Evolutionary conservation across 2,888 invertebrate genomes (phyloP), one percentile per base, ranked within the genome.

Genomic region (Bombyx huttoni): DNA sequence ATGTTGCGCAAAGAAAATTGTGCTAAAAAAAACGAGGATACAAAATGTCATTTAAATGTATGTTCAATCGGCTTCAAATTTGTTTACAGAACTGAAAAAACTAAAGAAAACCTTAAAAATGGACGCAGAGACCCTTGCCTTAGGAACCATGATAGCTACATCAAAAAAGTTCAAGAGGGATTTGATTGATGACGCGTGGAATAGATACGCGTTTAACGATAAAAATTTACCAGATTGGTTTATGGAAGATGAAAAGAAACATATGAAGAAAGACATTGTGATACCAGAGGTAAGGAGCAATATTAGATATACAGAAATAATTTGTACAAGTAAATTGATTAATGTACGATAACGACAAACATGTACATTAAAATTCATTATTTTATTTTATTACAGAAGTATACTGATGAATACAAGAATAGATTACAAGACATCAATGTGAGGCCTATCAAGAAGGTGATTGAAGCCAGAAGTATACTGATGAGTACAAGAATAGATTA

Each of bases 171-270:
- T 94, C 12, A 95, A 95, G 67, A 91, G 98, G 45, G 98, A 99
- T 73, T 84, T 99, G 9, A 89, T 94, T 9, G 98, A 99, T 73
- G 93, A 91, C 50, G 97, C 94, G 0, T 99, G 97, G 95, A 97
- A 98, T 81, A 91, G 97, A 63, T 98, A 96, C 74, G 92, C 95
- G 3, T 97, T 96, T 73, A 96, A 97, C 70, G 99, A 99, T 75
- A 93, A 92, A 1, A 91, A 95, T 73, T 88, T 99, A 49, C 99
- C 99, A 0, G 94, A 95, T 63, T 99, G 99, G 99, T 99, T 99
- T 83, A 91, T 92, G 0, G 92, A 96, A 54, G 99, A 99, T 66
- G 99, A 99, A 78, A 91, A 93, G 57, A 94, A 94, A 73, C 97
- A 98, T 69, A 96, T 96, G 93, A 91, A 89, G 60, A 94, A 94